Conservation (phyloP, 2,113 vertebrate species). For the Mustela lutreola region DNA sequence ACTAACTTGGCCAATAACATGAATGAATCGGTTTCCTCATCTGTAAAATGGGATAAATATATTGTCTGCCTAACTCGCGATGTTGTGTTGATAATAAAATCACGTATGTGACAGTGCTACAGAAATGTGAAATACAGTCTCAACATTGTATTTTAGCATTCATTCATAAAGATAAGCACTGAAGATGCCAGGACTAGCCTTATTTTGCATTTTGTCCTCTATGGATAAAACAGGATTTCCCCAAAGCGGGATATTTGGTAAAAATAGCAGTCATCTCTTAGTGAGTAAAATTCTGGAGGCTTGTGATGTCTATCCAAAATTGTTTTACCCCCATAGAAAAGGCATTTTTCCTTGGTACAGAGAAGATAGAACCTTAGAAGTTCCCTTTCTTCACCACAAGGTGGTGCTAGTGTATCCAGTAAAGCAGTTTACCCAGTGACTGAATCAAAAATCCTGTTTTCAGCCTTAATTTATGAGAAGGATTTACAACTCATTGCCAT, state of each 20-base stretch:
- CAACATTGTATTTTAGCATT: not conserved
- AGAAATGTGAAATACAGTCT: not conserved
- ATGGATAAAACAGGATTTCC: not conserved
- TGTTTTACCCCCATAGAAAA: not conserved
- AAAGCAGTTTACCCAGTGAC: not conserved
- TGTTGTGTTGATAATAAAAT: not conserved
- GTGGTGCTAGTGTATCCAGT: slow-evolving; percentile 73
- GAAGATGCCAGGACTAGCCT: not conserved
- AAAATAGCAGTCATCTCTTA: not conserved
- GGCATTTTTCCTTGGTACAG: not conserved
- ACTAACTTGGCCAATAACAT: not conserved
- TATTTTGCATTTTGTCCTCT: slow-evolving; percentile 1
- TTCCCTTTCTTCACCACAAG: slow-evolving; percentile 59
- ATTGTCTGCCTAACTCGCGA: not conserved
- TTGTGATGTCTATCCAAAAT: not conserved
- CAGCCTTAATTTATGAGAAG: slow-evolving; percentile 74
- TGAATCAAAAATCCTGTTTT: slow-evolving; percentile 49
- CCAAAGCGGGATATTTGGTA: not conserved
- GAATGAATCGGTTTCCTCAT: not conserved
- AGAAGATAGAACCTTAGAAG: not conserved
- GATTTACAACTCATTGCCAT: slow-evolving; percentile 73
- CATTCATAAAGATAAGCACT: not conserved
- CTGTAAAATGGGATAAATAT: not conserved
- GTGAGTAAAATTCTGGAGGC: not conserved
- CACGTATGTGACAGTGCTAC: not conserved